These are phyloP conservation scores for Brachionus angularis DNA, from an alignment of 1,140 invertebrate genomes.

Conservation along the genomic window DNA sequence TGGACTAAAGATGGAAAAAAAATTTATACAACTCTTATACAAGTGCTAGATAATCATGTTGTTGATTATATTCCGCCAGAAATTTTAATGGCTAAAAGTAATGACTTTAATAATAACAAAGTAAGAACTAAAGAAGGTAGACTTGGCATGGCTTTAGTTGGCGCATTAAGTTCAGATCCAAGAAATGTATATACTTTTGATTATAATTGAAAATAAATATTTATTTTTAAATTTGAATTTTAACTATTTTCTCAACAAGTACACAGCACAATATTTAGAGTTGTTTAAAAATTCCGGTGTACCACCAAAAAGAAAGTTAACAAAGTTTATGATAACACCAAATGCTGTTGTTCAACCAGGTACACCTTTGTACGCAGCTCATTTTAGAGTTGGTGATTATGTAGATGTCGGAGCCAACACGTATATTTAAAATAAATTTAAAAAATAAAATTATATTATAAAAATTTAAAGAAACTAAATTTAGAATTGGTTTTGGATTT, in stretches of 20 bases:
- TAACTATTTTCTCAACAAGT: constrained; percentile 54
- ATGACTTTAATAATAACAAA: constrained; percentile 55
- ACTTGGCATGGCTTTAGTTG: constrained; percentile 73
- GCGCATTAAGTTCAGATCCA: constrained; percentile 82
- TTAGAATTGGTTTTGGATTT: constrained; percentile 84
- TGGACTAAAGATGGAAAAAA: constrained; percentile 81
- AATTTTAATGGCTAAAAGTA: constrained; percentile 60
- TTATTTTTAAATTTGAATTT: constrained; percentile 13
- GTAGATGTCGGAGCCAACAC: constrained; percentile 86
- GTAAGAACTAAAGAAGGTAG: constrained; percentile 46
- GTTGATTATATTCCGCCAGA: constrained; percentile 83
- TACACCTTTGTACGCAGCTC: constrained; percentile 77
- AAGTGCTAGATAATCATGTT: constrained; percentile 92
- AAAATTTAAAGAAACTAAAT: background rate
- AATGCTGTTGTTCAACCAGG: constrained; percentile 70
- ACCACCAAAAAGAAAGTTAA: constrained; percentile 77
- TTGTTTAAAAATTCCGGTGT: constrained; percentile 80
- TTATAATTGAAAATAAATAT: constrained; percentile 12
- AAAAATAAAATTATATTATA: background rate
- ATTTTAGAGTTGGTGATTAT: constrained; percentile 84
- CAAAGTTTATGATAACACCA: constrained; percentile 77
- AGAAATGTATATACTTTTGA: constrained; percentile 60
- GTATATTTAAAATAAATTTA: constrained; percentile 58
- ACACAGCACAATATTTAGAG: constrained; percentile 82
- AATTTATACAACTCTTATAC: constrained; percentile 74